A percentile compares a stretch with the other conserved stretches of the same genome.
Evolutionary conservation across 2,113 vertebrate species (phyloP).

Genomic region (Shinisaurus crocodilurus): DNA sequence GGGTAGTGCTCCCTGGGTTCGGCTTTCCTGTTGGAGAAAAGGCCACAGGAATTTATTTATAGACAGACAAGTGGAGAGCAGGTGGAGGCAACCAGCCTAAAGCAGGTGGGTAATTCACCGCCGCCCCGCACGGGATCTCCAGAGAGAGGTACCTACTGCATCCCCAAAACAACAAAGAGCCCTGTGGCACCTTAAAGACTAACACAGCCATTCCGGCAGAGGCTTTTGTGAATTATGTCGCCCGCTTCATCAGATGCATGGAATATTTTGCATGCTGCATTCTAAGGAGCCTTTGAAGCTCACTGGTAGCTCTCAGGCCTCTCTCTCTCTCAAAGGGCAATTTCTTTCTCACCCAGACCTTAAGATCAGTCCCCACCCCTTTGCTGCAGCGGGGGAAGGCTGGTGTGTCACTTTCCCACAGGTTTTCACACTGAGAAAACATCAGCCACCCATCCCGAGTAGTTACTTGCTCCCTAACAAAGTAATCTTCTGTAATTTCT

Average conservation of each 20-base stretch:
- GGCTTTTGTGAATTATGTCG: too few relatives aligned
- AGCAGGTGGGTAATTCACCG: background rate
- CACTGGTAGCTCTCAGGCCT: background rate
- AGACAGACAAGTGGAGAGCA: background rate
- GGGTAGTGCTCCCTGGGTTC: background rate
- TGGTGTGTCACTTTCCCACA: background rate
- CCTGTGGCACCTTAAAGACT: too few relatives aligned
- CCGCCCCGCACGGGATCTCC: too few relatives aligned
- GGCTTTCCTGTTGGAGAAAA: background rate
- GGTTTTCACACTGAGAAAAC: background rate
- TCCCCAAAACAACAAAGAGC: background rate
- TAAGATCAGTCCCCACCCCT: background rate
- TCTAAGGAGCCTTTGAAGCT: background rate
- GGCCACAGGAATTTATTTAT: background rate
- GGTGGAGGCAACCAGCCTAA: background rate
- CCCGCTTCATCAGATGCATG: too few relatives aligned
- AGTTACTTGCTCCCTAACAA: too few relatives aligned
- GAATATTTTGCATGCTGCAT: too few relatives aligned
- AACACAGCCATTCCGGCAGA: too few relatives aligned
- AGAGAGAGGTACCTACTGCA: background rate
- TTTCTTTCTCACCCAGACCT: background rate
- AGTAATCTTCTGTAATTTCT: background rate
- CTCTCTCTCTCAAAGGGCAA: background rate
- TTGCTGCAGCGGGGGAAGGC: background rate
- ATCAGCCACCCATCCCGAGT: background rate